Percentiles rank a stretch among this genome's conserved stretches.
These are phyloP conservation scores for Melanotaenia pygmaea DNA, from an alignment of 2,797 vertebrate genomes.

Conservation along the genomic window DNA sequence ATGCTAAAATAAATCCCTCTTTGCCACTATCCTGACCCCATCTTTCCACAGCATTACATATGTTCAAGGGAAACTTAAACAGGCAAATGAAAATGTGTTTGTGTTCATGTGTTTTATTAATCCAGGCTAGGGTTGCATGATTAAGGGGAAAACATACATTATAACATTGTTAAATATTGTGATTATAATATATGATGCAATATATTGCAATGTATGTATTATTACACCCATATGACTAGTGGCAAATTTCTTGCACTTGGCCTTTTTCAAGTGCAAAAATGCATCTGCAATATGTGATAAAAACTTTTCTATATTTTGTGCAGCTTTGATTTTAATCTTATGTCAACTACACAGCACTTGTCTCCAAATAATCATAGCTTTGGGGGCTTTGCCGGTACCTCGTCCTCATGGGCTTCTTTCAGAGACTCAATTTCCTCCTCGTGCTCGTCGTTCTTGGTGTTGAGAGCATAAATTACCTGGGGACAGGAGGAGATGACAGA, in stretches of 20 bases:
- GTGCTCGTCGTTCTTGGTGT: constrained; percentile 98
- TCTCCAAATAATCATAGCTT: background rate
- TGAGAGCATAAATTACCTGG: constrained; percentile 99
- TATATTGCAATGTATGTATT: background rate
- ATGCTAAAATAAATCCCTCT: background rate
- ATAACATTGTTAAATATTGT: background rate
- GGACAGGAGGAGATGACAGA: constrained; percentile 45
- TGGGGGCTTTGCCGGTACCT: constrained; percentile 77
- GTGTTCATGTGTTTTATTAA: background rate
- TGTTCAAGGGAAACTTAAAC: background rate
- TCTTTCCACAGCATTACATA: background rate
- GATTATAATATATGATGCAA: background rate
- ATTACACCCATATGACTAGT: background rate
- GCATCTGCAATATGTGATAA: background rate
- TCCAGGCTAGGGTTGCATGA: too few relatives aligned
- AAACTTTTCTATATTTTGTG: background rate
- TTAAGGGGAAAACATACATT: background rate
- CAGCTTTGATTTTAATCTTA: background rate
- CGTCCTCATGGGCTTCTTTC: constrained; percentile 95
- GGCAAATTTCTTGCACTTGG: background rate
- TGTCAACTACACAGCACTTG: background rate
- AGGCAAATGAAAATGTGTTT: background rate
- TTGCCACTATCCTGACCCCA: background rate
- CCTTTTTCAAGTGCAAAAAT: too few relatives aligned
- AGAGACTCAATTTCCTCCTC: constrained; percentile 95